Percentiles rank a stretch among this genome's conserved stretches.
Evolutionary conservation across 2,113 vertebrate species (phyloP).

Genomic region (Tapirus terrestris): DNA sequence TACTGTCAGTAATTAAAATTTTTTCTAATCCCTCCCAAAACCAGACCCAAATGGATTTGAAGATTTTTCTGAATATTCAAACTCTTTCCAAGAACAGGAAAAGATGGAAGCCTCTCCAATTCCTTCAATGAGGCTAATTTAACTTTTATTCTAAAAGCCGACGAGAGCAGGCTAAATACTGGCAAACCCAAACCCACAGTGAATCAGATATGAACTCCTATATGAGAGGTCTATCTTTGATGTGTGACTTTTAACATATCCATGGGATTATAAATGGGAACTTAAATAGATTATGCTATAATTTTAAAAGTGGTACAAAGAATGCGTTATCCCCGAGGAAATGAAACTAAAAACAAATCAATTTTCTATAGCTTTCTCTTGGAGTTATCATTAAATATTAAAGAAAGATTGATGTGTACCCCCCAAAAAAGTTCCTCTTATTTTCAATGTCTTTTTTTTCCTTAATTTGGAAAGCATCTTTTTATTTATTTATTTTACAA

Average conservation of each 20-base stretch:
- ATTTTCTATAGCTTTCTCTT: slow-evolving; percentile 59
- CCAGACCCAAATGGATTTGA: neutral
- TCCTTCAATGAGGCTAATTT: neutral
- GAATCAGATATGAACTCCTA: neutral
- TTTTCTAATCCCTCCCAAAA: neutral
- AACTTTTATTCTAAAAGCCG: slow-evolving; percentile 34
- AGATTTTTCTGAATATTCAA: slow-evolving; percentile 40
- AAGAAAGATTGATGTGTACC: slow-evolving; percentile 12
- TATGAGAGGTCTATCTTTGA: neutral
- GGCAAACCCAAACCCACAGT: neutral
- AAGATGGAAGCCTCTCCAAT: neutral
- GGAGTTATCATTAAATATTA: slow-evolving; percentile 57
- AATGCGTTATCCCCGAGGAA: slow-evolving; percentile 16
- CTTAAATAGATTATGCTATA: neutral
- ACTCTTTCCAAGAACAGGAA: slow-evolving; percentile 3
- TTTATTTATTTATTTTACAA: neutral
- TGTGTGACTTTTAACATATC: slow-evolving; percentile 26
- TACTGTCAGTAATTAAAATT: slow-evolving; percentile 20
- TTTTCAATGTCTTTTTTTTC: neutral
- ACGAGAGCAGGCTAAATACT: neutral
- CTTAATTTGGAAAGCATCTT: slow-evolving; percentile 12
- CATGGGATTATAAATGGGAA: neutral
- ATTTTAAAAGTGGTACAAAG: slow-evolving; percentile 27
- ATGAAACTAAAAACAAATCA: slow-evolving; percentile 54
- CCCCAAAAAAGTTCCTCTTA: neutral